A percentile compares a stretch with the other conserved stretches of the same genome.
Evolutionary conservation across 2,113 vertebrate genomes (phyloP).

Genomic region (Variabilichromis moorii): DNA sequence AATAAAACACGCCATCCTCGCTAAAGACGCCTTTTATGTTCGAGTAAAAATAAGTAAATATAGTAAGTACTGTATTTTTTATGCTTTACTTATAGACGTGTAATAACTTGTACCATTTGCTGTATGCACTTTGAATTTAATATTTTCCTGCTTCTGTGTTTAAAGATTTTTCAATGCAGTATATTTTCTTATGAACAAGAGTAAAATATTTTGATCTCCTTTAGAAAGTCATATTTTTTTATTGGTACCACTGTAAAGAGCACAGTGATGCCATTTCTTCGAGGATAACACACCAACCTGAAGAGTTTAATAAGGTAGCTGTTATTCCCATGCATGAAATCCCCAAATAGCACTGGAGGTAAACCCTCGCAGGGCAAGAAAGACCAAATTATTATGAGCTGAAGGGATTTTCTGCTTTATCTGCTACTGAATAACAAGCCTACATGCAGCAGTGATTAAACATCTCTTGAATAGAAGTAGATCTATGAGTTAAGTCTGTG

Average conservation of each 20-base stretch:
- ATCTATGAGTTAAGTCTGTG: not conserved
- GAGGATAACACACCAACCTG: not conserved
- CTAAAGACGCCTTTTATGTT: not conserved
- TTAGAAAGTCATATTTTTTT: not conserved
- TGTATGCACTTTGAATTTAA: not conserved
- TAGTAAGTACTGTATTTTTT: not conserved
- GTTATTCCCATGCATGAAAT: not conserved
- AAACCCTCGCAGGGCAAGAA: not conserved
- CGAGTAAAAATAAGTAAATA: not conserved
- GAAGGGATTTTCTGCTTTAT: not conserved
- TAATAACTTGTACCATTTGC: not conserved
- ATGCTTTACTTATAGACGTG: not conserved
- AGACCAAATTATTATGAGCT: not conserved
- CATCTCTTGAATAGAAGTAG: not conserved
- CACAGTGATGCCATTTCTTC: not conserved
- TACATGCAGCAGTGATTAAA: not conserved
- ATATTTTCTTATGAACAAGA: not conserved
- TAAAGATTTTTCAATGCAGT: not conserved
- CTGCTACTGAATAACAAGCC: not conserved
- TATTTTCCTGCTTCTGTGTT: not conserved
- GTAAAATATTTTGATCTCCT: not conserved
- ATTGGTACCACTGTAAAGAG: not conserved
- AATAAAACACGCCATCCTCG: rapidly evolving
- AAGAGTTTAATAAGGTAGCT: not conserved
- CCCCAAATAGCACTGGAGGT: not conserved